Evolutionary conservation across 2,113 vertebrate genomes (phyloP).

Genomic region (Xiphophorus hellerii): DNA sequence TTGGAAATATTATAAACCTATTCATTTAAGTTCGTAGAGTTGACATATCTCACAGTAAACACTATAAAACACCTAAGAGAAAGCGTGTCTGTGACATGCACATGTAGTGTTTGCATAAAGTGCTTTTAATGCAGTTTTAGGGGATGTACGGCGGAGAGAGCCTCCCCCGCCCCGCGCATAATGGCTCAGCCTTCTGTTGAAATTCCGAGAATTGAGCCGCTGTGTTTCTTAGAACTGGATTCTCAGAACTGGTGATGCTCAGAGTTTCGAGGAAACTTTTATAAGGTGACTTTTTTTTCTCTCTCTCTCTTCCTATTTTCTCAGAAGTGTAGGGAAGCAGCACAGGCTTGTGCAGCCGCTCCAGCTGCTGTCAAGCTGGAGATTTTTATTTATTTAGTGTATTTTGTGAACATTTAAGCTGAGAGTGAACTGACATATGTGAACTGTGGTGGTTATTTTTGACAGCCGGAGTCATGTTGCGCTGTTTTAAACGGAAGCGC

Average conservation of each 20-base stretch:
- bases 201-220: constrained; percentile 98
- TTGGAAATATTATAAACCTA: accelerated
- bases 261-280: constrained; percentile 98
- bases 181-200: constrained; percentile 88
- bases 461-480: constrained; percentile 2
- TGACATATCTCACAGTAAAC: accelerated
- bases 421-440: constrained; percentile 22
- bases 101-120: accelerated
- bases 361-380: neutral
- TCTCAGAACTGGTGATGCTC: constrained; percentile 97
- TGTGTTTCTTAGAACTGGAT: constrained; percentile 98
- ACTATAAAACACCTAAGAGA: accelerated
- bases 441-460: neutral
- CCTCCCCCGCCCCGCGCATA: constrained; percentile 62
- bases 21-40: accelerated
- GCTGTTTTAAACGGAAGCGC: constrained; percentile 15
- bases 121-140: accelerated
- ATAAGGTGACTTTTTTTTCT: constrained; percentile 90
- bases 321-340: constrained; percentile 75
- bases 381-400: neutral
- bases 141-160: accelerated
- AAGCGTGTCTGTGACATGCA: accelerated
- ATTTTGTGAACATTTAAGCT: neutral
- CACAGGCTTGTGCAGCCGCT: constrained; percentile 10
- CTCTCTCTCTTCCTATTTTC: constrained; percentile 62